phyloP scores from a whole-genome alignment of 2,797 vertebrate species.

The Tiaroga cobitis region DNA sequence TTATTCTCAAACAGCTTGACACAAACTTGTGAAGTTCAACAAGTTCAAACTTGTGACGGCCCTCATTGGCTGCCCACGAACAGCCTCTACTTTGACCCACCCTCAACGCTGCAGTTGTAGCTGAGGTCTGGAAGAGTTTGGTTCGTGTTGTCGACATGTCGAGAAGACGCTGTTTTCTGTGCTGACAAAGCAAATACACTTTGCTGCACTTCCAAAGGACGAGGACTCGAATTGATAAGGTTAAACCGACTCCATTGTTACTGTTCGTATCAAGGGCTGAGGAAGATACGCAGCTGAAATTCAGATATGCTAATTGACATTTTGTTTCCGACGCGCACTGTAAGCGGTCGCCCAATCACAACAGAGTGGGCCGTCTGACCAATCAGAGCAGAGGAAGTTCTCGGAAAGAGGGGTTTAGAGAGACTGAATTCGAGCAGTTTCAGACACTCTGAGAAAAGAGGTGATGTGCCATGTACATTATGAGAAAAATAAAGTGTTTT shows the following conservation, averaged over 20 bases:
- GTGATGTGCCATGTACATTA: not conserved
- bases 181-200: not conserved
- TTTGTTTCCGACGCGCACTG: rapidly evolving
- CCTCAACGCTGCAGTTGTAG: not conserved
- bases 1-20: too few species aligned
- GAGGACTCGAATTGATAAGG: too few species aligned
- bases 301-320: not conserved
- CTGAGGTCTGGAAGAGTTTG: not conserved
- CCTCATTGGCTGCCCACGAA: not conserved
- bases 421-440: not conserved
- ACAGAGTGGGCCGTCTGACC: not conserved
- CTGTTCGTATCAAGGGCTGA: not conserved
- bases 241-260: not conserved
- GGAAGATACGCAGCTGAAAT: not conserved
- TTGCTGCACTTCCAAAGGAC: not conserved
- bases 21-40: too few species aligned
- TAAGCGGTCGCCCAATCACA: not conserved
- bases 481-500: not conserved
- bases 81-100: not conserved
- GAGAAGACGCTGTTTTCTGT: not conserved
- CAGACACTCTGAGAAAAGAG: not conserved
- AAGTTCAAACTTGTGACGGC: not conserved
- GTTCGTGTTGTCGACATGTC: not conserved
- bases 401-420: not conserved
- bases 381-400: not conserved